phyloP scores from a whole-genome alignment of 2,797 vertebrate genomes.

The Sebastes matsubarae region DNA sequence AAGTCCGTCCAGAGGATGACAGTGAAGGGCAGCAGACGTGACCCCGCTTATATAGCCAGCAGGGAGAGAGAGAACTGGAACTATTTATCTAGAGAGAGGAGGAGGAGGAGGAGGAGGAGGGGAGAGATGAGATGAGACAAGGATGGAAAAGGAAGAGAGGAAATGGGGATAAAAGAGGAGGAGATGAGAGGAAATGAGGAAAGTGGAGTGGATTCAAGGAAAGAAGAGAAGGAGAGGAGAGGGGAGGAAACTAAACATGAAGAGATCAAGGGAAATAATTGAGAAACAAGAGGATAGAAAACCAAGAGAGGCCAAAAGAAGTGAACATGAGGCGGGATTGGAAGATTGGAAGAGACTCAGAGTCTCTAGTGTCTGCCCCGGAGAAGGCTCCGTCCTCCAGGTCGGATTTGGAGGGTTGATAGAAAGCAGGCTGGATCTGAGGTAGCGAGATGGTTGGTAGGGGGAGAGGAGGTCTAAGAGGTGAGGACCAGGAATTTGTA shows the following conservation, averaged over 20 bases:
- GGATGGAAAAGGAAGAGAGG: neutral
- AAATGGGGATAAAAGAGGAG: neutral
- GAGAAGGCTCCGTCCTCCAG: neutral
- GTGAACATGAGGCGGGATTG: neutral
- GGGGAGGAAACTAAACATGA: neutral
- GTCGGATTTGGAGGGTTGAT: neutral
- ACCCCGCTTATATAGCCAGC: neutral
- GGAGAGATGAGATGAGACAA: neutral
- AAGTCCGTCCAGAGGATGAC: slow-evolving; percentile 23
- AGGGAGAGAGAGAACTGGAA: neutral
- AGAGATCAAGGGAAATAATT: neutral
- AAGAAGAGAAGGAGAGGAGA: too few relatives aligned
- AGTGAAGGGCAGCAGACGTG: slow-evolving; percentile 12
- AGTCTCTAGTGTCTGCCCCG: too few relatives aligned
- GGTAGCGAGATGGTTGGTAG: too few relatives aligned
- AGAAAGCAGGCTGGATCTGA: neutral
- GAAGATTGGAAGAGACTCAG: neutral
- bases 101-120: neutral
- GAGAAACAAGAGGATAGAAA: neutral
- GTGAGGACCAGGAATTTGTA: too few relatives aligned
- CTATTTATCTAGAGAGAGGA: neutral
- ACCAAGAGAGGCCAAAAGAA: neutral
- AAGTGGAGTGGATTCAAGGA: neutral
- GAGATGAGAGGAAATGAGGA: too few relatives aligned
- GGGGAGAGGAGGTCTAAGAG: neutral